Percentiles rank a stretch among this genome's conserved stretches.
phyloP scores from a whole-genome alignment of 2,797 vertebrate species.

The Sebastes hubbsi region DNA sequence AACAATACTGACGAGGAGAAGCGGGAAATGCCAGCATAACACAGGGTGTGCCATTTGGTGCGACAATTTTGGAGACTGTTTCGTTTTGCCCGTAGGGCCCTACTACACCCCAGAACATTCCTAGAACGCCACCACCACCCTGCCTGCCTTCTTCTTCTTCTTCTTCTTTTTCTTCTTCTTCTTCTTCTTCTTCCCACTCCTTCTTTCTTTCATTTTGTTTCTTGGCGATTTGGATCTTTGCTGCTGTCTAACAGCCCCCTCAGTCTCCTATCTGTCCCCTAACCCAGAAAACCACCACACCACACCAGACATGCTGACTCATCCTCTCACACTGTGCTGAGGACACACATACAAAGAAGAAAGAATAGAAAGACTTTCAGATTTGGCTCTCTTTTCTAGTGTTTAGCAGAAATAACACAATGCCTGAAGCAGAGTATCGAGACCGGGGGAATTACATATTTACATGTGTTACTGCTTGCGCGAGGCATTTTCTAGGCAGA shows the following conservation, averaged over 20 bases:
- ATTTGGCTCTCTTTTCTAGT: conserved; percentile 7
- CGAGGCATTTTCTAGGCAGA: background rate
- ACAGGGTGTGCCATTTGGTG: conserved; percentile 42
- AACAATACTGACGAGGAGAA: conserved; percentile 1
- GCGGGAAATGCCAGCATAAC: conserved; percentile 11
- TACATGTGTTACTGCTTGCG: conserved; percentile 15
- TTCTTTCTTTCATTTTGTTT: conserved; percentile 48
- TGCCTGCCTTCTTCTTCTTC: conserved; percentile 20
- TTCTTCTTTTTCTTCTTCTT: conserved; percentile 5
- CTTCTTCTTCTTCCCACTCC: conserved; percentile 23
- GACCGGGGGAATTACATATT: background rate
- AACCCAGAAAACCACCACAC: conserved; percentile 57
- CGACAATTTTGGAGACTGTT: conserved; percentile 45
- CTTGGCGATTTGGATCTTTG: conserved; percentile 40
- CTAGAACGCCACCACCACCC: conserved; percentile 53
- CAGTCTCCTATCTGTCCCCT: conserved; percentile 23
- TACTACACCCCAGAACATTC: conserved; percentile 66
- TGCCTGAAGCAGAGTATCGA: background rate
- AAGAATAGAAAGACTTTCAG: conserved; percentile 10
- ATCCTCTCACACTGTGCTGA: conserved; percentile 33
- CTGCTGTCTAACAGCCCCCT: conserved; percentile 25
- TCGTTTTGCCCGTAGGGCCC: conserved; percentile 59
- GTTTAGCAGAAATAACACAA: conserved; percentile 5
- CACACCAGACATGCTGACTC: conserved; percentile 64
- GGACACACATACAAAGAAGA: background rate